Conservation (phyloP, 2,113 vertebrate genomes). For the Mobula hypostoma region DNA sequence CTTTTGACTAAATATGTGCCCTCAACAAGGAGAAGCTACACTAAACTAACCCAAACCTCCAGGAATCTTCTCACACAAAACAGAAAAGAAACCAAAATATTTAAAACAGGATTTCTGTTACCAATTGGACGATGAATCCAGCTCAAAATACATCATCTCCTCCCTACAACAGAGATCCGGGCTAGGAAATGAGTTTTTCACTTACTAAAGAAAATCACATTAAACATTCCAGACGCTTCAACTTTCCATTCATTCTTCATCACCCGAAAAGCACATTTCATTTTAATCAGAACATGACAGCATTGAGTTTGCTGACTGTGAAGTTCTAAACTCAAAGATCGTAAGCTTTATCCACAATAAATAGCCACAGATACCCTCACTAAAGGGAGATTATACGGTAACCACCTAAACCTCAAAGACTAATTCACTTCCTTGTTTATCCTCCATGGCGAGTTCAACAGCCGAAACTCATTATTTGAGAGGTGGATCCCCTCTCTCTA, state of each 20-base stretch:
- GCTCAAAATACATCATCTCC: not conserved
- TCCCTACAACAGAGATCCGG: not conserved
- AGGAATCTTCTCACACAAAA: not conserved
- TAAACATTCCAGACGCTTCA: not conserved
- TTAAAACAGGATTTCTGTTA: not conserved
- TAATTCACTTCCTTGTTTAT: too few species aligned
- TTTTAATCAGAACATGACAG: too few species aligned
- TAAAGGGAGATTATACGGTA: too few species aligned
- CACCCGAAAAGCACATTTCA: not conserved
- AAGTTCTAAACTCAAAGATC: too few species aligned
- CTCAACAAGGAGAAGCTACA: not conserved
- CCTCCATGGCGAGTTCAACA: too few species aligned
- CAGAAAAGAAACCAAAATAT: not conserved
- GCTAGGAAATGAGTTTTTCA: not conserved
- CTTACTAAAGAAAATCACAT: not conserved
- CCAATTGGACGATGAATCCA: not conserved
- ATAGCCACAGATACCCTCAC: too few species aligned
- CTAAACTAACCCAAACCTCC: not conserved
- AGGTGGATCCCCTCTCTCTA: too few species aligned
- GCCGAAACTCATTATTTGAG: too few species aligned
- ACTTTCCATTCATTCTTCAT: not conserved
- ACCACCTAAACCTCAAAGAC: too few species aligned
- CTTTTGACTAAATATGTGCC: not conserved
- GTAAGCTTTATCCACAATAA: too few species aligned
- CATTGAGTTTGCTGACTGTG: too few species aligned